phyloP scores from a whole-genome alignment of 2,797 vertebrate genomes.

The Squalus acanthias region DNA sequence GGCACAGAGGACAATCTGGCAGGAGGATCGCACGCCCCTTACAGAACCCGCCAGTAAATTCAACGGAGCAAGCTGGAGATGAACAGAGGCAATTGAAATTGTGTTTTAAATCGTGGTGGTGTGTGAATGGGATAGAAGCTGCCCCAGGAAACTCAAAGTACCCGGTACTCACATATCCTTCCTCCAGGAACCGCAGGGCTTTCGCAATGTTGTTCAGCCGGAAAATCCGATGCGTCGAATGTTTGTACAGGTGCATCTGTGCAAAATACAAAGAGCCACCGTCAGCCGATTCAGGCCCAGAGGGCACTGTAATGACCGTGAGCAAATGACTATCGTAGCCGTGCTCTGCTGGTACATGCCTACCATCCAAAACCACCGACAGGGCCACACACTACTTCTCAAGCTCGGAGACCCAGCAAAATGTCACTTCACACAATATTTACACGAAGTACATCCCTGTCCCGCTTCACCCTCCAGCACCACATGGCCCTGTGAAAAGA shows the following conservation, averaged over 20 bases:
- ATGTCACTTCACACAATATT: not conserved
- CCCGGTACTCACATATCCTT: constrained; percentile 79
- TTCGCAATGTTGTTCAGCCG: constrained; percentile 94
- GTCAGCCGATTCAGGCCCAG: not conserved
- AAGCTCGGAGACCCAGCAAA: not conserved
- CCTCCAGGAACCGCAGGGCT: constrained; percentile 85
- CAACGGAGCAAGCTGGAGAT: not conserved
- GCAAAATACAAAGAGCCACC: constrained; percentile 29
- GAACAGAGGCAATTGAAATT: not conserved
- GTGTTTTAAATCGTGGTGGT: not conserved
- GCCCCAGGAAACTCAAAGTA: not conserved
- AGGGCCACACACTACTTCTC: not conserved
- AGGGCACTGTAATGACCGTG: not conserved
- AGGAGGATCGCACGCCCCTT: not conserved
- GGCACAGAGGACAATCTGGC: not conserved
- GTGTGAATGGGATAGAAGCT: not conserved
- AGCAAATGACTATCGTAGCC: no score
- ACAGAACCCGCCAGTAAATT: not conserved
- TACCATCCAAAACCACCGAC: not conserved
- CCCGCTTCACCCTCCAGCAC: not conserved
- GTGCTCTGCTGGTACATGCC: not conserved
- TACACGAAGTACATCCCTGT: not conserved
- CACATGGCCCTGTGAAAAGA: not conserved
- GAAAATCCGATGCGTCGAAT: constrained; percentile 90
- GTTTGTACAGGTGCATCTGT: constrained; percentile 86